Evolutionary conservation across 1,140 invertebrate genomes (phyloP), one percentile per base, ranked within the genome.

Genomic region (Listronotus bonariensis): DNA sequence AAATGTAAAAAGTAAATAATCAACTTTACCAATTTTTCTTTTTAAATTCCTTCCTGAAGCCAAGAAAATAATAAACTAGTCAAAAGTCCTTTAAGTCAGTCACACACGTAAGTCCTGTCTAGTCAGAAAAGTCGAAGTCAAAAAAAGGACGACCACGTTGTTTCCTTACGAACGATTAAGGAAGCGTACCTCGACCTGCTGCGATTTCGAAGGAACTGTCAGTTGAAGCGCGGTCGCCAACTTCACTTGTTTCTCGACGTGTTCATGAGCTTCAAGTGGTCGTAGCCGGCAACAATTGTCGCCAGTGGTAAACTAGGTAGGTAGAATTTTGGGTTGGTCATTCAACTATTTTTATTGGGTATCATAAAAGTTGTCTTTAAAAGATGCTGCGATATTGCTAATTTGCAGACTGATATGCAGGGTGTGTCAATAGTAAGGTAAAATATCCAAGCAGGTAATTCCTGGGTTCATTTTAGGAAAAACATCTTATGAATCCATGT

Each of bases 141-240:
- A 26, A 31, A 42, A 34, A n/a, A 58, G 45, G 45, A 58, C 36
- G 48, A 60, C 32, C 58, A 60, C 58, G 58, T 60, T 60, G 48
- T 40, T 11, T 49, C 58, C 36, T 52, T 51, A 18, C 43, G 48
- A 51, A 52, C 14, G 45, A 60, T 49, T 36, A 52, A 51, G 48
- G 46, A 42, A 38, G 20, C 58, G 48, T 60, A 38, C 26, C 43
- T 41, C 45, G 38, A 51, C 45, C 36, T 32, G n/a, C 58, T 17
- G 36, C 58, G 58, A 52, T 60, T 20, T 38, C 31, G 58, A 60
- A 52, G 48, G 58, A 60, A 60, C 58, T 60, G 45, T 46, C 38
- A 43, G 12, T 31, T 51, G n/a, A 51, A 10, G 48, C 48, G 40
- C 54, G 54, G 18, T 42, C 10, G 54, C 41, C 54, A 40, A 34